Evolutionary conservation across 1,140 invertebrate genomes (phyloP).

Genomic region (Camponotus pennsylvanicus): DNA sequence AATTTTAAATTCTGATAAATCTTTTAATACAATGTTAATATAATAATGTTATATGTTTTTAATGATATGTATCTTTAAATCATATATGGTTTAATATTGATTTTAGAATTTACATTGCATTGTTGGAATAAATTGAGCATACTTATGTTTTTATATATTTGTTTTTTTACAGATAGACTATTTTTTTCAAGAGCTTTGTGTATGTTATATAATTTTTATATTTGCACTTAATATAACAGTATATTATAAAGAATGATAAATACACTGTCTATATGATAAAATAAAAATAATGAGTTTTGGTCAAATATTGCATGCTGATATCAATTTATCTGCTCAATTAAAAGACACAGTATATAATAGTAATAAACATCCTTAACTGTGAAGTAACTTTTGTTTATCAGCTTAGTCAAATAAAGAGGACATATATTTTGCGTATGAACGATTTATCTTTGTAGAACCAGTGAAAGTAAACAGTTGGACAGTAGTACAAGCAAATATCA

Average conservation of each 20-base stretch:
- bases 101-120: background rate
- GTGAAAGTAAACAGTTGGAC: background rate
- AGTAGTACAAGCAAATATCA: slow-evolving; percentile 28
- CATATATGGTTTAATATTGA: background rate
- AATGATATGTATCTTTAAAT: background rate
- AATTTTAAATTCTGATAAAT: background rate
- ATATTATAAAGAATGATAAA: background rate
- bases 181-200: background rate
- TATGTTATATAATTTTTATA: background rate
- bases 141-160: background rate
- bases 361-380: background rate
- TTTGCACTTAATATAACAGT: background rate
- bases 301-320: background rate
- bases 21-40: background rate
- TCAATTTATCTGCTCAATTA: background rate
- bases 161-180: background rate
- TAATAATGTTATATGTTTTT: background rate
- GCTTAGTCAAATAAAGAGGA: background rate
- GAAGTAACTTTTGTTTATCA: background rate
- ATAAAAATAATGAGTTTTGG: background rate
- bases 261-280: background rate
- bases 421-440: slow-evolving; percentile 7
- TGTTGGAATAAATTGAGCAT: background rate
- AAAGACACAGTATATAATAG: background rate
- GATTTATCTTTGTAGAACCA: background rate